phyloP scores from a whole-genome alignment of 2,888 invertebrate species.

The Ectropis crepuscularia region DNA sequence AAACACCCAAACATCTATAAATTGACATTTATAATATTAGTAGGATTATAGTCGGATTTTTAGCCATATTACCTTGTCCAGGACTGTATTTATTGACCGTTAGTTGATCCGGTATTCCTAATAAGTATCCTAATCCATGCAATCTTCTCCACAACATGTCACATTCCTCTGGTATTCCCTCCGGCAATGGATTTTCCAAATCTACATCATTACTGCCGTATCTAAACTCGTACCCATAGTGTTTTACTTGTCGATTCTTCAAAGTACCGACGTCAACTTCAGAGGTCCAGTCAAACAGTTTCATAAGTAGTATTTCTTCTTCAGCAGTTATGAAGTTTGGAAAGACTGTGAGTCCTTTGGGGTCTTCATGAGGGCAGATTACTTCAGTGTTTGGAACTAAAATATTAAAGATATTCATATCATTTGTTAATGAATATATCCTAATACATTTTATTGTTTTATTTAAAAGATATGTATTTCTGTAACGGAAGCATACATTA shows the following conservation, averaged over 20 bases:
- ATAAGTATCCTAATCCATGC: slow-evolving; percentile 58
- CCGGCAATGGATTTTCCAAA: slow-evolving; percentile 85
- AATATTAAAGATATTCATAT: slow-evolving; percentile 43
- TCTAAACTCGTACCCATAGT: slow-evolving; percentile 96
- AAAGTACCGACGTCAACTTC: slow-evolving; percentile 70
- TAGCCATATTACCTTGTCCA: slow-evolving; percentile 90
- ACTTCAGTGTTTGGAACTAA: slow-evolving; percentile 70
- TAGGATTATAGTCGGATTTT: too few relatives aligned
- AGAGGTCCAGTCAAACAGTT: slow-evolving; percentile 82
- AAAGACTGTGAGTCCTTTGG: slow-evolving; percentile 89
- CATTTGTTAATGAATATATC: background rate
- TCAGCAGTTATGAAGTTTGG: slow-evolving; percentile 88
- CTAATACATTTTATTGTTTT: background rate
- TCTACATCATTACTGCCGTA: slow-evolving; percentile 95
- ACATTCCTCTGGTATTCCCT: slow-evolving; percentile 89
- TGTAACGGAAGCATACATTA: too few relatives aligned
- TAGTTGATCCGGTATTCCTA: slow-evolving; percentile 90
- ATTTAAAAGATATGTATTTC: background rate
- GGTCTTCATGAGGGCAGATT: slow-evolving; percentile 70
- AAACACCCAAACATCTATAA: too few relatives aligned
- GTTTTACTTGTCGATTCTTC: slow-evolving; percentile 94
- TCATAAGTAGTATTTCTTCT: slow-evolving; percentile 87
- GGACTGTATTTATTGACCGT: slow-evolving; percentile 93
- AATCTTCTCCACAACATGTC: slow-evolving; percentile 86
- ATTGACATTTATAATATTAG: too few relatives aligned